Percentiles rank a stretch among this genome's conserved stretches.
Evolutionary conservation across 2,888 invertebrate genomes (phyloP).

Genomic region (Taenaris catops): DNA sequence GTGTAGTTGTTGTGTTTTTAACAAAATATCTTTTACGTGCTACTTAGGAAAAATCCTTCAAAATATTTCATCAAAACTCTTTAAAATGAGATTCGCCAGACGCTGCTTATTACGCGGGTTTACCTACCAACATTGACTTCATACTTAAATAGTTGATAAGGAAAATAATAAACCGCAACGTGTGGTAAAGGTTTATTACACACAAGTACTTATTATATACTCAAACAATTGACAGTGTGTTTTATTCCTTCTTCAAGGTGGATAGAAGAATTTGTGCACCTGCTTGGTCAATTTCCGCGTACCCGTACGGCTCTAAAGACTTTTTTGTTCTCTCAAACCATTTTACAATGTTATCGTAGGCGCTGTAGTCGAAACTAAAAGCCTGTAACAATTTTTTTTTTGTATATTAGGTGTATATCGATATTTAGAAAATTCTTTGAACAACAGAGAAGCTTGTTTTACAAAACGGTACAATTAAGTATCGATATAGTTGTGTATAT

Average conservation of each 20-base stretch:
- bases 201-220: slow-evolving; percentile 10
- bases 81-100: too few species aligned
- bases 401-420: too few species aligned
- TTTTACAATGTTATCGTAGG: slow-evolving; percentile 76
- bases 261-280: slow-evolving; percentile 79
- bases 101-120: neutral
- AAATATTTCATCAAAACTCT: too few species aligned
- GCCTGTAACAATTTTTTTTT: too few species aligned
- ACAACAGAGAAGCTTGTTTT: too few species aligned
- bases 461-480: too few species aligned
- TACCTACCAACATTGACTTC: neutral
- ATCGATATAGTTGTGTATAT: too few species aligned
- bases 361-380: slow-evolving; percentile 73
- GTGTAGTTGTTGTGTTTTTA: too few species aligned
- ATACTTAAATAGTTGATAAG: slow-evolving; percentile 28
- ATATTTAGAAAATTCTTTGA: too few species aligned
- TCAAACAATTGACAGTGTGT: slow-evolving; percentile 16
- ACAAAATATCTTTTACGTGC: too few species aligned
- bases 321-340: slow-evolving; percentile 85
- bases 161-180: slow-evolving; percentile 30
- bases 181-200: slow-evolving; percentile 31
- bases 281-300: slow-evolving; percentile 82
- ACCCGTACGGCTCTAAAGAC: slow-evolving; percentile 82
- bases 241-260: slow-evolving; percentile 63
- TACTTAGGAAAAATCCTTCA: too few species aligned